A percentile compares a stretch with the other conserved stretches of the same genome.
Conservation (phyloP, 2,888 invertebrate species). For the Eupelmus urozonus region DNA sequence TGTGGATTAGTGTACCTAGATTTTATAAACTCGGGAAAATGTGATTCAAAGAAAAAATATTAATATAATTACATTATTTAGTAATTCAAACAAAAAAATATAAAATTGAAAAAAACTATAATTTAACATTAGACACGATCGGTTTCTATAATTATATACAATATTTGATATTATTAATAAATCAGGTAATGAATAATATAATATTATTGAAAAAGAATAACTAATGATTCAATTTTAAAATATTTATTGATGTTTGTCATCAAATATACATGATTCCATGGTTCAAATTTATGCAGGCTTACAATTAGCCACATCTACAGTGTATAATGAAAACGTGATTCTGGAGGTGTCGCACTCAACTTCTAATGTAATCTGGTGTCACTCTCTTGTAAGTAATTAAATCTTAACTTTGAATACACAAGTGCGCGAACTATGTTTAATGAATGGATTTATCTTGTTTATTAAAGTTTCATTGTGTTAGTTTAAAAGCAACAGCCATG, state of each 20-base stretch:
- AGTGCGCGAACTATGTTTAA: not conserved
- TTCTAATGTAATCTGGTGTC: slow-evolving; percentile 16
- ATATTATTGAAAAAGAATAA: not conserved
- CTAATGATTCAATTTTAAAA: slow-evolving; percentile 31
- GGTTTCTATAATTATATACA: too few relatives aligned
- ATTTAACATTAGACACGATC: too few relatives aligned
- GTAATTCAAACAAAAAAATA: not conserved
- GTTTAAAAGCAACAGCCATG: slow-evolving; percentile 28
- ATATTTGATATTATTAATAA: too few relatives aligned
- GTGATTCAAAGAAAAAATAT: too few relatives aligned
- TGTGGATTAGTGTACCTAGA: too few relatives aligned
- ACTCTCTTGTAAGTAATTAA: slow-evolving; percentile 7
- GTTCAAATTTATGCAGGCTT: slow-evolving; percentile 30
- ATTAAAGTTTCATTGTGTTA: not conserved
- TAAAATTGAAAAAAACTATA: too few relatives aligned
- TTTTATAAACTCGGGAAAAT: too few relatives aligned
- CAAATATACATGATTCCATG: slow-evolving; percentile 39
- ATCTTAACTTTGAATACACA: slow-evolving; percentile 22
- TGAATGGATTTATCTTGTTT: not conserved
- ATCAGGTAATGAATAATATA: not conserved
- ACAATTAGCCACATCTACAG: slow-evolving; percentile 27
- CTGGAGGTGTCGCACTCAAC: slow-evolving; percentile 10
- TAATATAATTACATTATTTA: not conserved
- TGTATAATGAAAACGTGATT: slow-evolving; percentile 8
- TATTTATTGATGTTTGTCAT: slow-evolving; percentile 49